Conservation (phyloP, 2,797 vertebrate genomes). For the Eremophila alpestris region DNA sequence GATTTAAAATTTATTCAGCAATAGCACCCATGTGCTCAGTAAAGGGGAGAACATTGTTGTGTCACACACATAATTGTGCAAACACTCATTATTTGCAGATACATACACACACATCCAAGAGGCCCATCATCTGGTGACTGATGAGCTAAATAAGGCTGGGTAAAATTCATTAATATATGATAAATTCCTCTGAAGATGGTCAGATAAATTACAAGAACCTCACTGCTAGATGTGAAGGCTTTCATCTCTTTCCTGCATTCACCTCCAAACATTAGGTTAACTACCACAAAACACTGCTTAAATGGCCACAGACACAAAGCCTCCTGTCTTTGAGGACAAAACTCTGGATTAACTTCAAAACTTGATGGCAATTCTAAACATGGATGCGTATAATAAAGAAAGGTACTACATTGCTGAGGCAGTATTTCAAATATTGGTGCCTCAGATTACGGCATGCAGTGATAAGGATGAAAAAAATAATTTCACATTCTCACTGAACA, state of each 20-base stretch:
- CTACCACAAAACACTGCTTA: background rate
- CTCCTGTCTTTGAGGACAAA: background rate
- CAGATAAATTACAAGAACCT: background rate
- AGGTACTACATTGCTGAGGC: background rate
- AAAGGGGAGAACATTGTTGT: background rate
- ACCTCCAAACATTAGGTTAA: background rate
- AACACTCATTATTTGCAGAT: background rate
- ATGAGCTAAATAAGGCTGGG: background rate
- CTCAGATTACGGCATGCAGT: background rate
- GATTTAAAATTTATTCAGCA: background rate
- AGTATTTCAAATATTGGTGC: background rate
- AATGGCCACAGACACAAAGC: background rate
- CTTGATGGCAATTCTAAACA: background rate
- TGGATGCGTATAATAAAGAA: background rate
- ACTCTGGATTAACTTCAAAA: background rate
- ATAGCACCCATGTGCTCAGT: background rate
- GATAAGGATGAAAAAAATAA: conserved; percentile 1
- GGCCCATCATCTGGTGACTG: background rate
- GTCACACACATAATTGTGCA: background rate
- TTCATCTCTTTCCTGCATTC: background rate
- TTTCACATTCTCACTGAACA: background rate
- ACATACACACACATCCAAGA: background rate
- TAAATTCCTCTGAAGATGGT: background rate
- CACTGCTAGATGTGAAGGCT: background rate
- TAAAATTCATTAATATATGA: background rate